These are phyloP conservation scores for Selene dorsalis DNA, from an alignment of 2,797 vertebrate genomes.

Conservation along the genomic window DNA sequence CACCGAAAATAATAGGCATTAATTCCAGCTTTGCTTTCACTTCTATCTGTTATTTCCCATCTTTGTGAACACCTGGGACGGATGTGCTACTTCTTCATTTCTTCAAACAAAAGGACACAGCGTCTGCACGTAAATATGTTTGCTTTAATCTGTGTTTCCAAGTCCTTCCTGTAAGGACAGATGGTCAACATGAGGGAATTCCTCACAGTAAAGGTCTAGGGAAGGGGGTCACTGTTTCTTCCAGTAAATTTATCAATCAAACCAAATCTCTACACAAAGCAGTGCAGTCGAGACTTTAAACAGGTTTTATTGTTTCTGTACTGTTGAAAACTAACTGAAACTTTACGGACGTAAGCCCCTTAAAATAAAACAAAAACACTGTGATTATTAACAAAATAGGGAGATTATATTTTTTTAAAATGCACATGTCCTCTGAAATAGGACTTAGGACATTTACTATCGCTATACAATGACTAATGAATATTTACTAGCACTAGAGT, in stretches of 20 bases:
- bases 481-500: background rate
- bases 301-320: background rate
- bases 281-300: conserved; percentile 4
- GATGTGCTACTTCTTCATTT: conserved; percentile 41
- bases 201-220: conserved; percentile 44
- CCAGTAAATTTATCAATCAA: conserved; percentile 39
- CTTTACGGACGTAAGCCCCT: background rate
- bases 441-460: background rate
- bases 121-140: conserved; percentile 41
- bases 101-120: conserved; percentile 40
- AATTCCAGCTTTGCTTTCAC: conserved; percentile 24
- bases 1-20: background rate
- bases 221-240: conserved; percentile 27
- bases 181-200: conserved; percentile 28
- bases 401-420: background rate
- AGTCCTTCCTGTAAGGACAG: conserved; percentile 59
- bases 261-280: conserved; percentile 4
- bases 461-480: background rate
- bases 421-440: background rate
- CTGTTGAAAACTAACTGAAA: background rate
- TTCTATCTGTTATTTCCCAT: conserved; percentile 24
- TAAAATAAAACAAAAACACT: background rate
- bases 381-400: background rate
- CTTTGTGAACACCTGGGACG: conserved; percentile 45
- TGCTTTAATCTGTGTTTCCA: conserved; percentile 34